A percentile compares a stretch with the other conserved stretches of the same genome.
Evolutionary conservation across 2,113 vertebrate species (phyloP).

Genomic region (Mormyrus iriodes): DNA sequence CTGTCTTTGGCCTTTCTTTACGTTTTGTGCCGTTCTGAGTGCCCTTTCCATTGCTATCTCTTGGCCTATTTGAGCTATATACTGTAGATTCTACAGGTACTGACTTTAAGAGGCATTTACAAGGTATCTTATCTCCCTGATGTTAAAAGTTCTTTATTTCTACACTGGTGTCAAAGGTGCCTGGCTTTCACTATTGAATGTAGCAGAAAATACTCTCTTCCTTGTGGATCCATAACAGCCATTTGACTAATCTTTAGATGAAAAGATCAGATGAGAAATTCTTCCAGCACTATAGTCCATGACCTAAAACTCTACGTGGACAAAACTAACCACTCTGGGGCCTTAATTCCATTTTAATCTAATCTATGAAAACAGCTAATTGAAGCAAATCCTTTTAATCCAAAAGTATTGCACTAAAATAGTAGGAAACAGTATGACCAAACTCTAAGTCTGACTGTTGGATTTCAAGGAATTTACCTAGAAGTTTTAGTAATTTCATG

Average conservation of each 20-base stretch:
- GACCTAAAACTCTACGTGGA: not conserved
- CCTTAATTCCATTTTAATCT: constrained; percentile 19
- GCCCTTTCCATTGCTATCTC: not conserved
- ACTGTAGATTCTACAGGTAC: not conserved
- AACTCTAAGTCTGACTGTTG: not conserved
- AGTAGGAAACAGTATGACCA: not conserved
- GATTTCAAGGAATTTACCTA: not conserved
- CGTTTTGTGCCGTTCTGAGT: not conserved
- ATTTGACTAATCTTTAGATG: constrained; percentile 8
- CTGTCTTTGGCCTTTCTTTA: not conserved
- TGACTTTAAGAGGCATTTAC: not conserved
- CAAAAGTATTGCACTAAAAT: not conserved
- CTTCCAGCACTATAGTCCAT: not conserved
- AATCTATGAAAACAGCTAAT: constrained; percentile 1
- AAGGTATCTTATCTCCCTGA: not conserved
- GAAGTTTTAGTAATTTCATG: not conserved
- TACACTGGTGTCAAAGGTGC: not conserved
- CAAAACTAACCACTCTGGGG: not conserved
- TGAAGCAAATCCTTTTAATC: constrained; percentile 16
- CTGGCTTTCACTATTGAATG: not conserved
- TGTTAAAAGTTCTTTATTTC: not conserved
- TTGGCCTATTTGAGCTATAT: not conserved
- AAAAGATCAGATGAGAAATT: not conserved
- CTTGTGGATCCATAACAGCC: not conserved
- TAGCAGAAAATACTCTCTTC: not conserved